Conservation (phyloP, 2,113 vertebrate species). For the Neomonachus schauinslandi region DNA sequence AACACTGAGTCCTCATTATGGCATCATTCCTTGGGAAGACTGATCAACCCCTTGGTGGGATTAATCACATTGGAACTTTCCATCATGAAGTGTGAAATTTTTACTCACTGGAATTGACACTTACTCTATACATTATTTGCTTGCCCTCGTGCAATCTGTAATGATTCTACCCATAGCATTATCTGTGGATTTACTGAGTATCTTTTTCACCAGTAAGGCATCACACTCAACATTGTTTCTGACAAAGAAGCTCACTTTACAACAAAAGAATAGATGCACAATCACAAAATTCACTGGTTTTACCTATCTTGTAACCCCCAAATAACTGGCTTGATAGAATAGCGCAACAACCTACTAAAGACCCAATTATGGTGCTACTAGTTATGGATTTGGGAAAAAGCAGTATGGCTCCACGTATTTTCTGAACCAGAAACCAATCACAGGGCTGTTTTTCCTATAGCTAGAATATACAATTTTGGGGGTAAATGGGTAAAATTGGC, state of each 20-base stretch:
- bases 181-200: neutral
- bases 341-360: neutral
- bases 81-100: neutral
- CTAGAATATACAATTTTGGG: neutral
- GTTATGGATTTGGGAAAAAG: neutral
- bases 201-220: neutral
- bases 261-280: neutral
- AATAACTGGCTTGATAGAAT: neutral
- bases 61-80: neutral
- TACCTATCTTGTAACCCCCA: neutral
- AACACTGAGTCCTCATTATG: neutral
- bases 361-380: neutral
- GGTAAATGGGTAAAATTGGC: neutral
- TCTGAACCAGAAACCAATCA: neutral
- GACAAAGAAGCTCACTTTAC: conserved; percentile 21
- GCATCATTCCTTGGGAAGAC: neutral
- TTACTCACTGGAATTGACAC: neutral
- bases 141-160: neutral
- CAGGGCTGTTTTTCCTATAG: neutral
- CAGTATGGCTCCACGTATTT: neutral
- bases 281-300: neutral
- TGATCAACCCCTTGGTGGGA: neutral
- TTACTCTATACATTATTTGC: neutral
- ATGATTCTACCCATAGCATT: neutral
- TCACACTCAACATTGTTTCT: conserved; percentile 15